Percentiles rank a stretch among this genome's conserved stretches.
Evolutionary conservation across 2,797 vertebrate genomes (phyloP).

Genomic region (Lepilemur ruficaudatus): DNA sequence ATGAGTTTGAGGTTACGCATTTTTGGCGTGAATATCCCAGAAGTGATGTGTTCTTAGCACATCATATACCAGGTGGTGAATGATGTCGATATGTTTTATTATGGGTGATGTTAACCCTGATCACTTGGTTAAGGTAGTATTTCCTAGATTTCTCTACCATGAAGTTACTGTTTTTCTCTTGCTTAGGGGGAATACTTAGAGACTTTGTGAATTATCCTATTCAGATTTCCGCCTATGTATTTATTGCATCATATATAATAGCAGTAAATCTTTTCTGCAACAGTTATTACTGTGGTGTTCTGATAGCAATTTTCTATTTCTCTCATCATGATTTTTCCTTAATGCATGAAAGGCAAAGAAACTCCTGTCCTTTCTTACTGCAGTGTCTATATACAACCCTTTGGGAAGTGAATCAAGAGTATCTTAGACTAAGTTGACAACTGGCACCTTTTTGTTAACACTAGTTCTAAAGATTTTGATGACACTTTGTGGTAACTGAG

Average conservation of each 20-base stretch:
- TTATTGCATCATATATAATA: background rate
- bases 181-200: background rate
- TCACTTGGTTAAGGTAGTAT: background rate
- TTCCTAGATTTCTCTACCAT: background rate
- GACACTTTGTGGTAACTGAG: background rate
- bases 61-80: accelerated
- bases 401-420: background rate
- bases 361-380: background rate
- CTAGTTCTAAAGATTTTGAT: background rate
- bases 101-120: background rate
- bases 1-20: background rate
- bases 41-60: background rate
- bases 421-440: background rate
- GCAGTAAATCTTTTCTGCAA: background rate
- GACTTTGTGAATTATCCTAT: background rate
- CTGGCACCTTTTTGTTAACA: background rate
- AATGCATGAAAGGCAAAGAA: background rate
- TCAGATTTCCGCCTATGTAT: background rate
- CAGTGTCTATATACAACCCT: background rate
- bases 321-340: background rate
- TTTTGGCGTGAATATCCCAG: background rate
- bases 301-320: background rate
- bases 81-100: background rate
- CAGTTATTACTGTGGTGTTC: background rate
- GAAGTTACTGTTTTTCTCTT: background rate